These are phyloP conservation scores for Aspiorhynchus laticeps DNA, from an alignment of 2,113 vertebrate genomes.

Conservation along the genomic window DNA sequence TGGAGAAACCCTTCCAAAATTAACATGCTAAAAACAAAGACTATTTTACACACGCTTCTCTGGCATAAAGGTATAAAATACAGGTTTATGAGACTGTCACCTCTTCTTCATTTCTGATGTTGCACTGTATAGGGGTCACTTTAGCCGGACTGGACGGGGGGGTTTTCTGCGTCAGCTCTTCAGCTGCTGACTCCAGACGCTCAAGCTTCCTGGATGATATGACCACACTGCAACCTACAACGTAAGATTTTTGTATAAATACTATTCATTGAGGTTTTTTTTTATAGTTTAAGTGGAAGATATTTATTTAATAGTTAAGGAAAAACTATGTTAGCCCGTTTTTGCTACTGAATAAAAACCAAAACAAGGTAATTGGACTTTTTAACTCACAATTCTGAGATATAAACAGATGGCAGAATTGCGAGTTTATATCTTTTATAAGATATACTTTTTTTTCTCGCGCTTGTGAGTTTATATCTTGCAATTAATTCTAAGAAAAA, in stretches of 20 bases:
- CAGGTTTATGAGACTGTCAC: conserved; percentile 63
- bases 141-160: conserved; percentile 65
- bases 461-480: no score
- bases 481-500: no score
- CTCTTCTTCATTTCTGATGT: conserved; percentile 90
- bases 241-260: not conserved
- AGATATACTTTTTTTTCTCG: no score
- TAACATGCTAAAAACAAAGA: not conserved
- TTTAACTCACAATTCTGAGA: no score
- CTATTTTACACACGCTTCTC: not conserved
- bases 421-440: no score
- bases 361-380: not conserved
- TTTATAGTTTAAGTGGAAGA: not conserved
- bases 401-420: no score
- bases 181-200: conserved; percentile 77
- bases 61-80: not conserved
- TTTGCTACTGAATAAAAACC: no score
- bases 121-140: conserved; percentile 83
- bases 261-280: not conserved
- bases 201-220: conserved; percentile 88
- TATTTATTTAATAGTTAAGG: not conserved
- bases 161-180: conserved; percentile 76
- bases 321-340: not conserved
- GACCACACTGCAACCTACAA: conserved; percentile 87
- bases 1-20: not conserved